Percentiles rank a stretch among this genome's conserved stretches.
Evolutionary conservation across 1,140 invertebrate genomes (phyloP).

Genomic region (Pachyrhynchus sulphureomaculatus): DNA sequence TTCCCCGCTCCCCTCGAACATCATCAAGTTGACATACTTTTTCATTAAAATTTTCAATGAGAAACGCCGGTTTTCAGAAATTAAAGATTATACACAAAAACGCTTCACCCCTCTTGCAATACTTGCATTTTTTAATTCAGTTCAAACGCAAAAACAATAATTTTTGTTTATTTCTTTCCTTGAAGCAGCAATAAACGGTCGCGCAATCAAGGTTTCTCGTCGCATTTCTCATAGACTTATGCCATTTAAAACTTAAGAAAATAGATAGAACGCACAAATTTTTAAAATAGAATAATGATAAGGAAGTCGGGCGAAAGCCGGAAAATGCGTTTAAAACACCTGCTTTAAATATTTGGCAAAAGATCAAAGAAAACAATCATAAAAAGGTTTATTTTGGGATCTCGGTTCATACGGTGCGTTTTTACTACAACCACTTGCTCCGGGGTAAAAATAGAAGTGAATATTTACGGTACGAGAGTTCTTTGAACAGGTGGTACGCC

Average conservation of each 20-base stretch:
- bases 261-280: no score
- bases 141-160: no score
- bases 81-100: constrained; percentile 6
- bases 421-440: constrained; percentile 37
- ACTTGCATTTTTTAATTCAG: constrained; percentile 15
- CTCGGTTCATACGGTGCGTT: background rate
- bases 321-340: background rate
- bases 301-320: no score
- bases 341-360: background rate
- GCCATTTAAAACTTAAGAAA: no score
- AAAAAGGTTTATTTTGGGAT: background rate
- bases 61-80: constrained; percentile 16
- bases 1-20: constrained; percentile 29
- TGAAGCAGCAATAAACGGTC: no score
- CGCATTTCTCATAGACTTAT: background rate
- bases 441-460: constrained; percentile 32
- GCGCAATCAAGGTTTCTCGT: no score
- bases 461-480: constrained; percentile 4
- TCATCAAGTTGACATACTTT: constrained; percentile 30
- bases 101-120: background rate
- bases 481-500: constrained; percentile 21
- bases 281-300: no score
- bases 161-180: no score
- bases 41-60: constrained; percentile 23
- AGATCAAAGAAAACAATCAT: background rate